Base-by-base conservation (phyloP, 2,888 invertebrate species). In the Eupithecia exiguata region DNA sequence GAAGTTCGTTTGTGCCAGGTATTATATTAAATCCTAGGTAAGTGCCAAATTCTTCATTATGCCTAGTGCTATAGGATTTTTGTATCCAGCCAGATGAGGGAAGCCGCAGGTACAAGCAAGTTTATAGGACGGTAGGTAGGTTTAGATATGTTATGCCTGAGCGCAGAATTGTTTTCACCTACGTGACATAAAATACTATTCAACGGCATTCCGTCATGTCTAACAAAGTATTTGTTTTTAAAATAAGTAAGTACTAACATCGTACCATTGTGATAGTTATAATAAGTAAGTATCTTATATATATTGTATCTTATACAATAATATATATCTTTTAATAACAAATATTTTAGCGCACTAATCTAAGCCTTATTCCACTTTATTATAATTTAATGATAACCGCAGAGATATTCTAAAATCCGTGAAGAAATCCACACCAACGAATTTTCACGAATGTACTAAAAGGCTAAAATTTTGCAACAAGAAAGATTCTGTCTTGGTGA, bases 181-280 rank as follows among this genome's bases (percentile, higher is more conserved):
- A 66, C 40, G 66, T 66, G 66, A 66, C 66, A 40, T 18, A 66
- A 16, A 25, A 21, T 66, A 66, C 18, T 25, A 38, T 66, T 40
- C n/a, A 62, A 62, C 62, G 25, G 18, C 66, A 66, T 66, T 66
- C 66, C 40, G 14, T 66, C 66, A 40, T 66, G 66, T 25, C 14
- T 40, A 21, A 40, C n/a, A 21, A 49, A 3, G 16, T 66, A 14
- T 66, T 43, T 66, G 21, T 63, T 38, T 63, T n/a, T 36, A 63
- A 18, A 38, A n/a, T 5, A 35, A 18, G n/a, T 63, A 58, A 3
- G 5, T 18, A 63, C 36, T 63, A 7, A 25, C 53, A 58, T 21
- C 21, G 53, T 58, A 10, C 53, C 21, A 3, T 53, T 21, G 53
- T 53, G 4, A 53, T 53, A 53, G 21, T n/a, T 21, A 53, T 21